phyloP scores from a whole-genome alignment of 2,888 invertebrate genomes.

The Eupeodes luniger region DNA sequence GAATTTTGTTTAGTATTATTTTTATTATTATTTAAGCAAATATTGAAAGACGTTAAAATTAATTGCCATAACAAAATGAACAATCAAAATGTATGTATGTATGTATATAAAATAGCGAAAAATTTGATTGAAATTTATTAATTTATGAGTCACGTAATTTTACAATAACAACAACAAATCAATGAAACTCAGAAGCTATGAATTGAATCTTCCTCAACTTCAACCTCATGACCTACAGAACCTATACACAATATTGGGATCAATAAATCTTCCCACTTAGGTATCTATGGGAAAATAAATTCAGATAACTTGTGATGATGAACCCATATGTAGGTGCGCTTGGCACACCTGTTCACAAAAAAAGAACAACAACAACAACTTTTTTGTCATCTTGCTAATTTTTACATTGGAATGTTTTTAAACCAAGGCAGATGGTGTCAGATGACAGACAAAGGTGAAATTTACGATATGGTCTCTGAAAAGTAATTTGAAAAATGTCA shows the following conservation, averaged over 20 bases:
- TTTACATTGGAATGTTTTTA: background rate
- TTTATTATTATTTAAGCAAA: background rate
- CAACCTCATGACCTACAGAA: slow-evolving; percentile 58
- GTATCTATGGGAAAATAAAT: background rate
- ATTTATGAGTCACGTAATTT: background rate
- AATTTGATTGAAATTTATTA: background rate
- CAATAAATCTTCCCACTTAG: slow-evolving; percentile 36
- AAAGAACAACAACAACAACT: background rate
- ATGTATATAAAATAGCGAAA: background rate
- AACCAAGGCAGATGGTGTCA: slow-evolving; percentile 12
- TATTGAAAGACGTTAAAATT: slow-evolving; percentile 37
- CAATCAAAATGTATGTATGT: slow-evolving; percentile 20
- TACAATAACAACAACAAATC: slow-evolving; percentile 2
- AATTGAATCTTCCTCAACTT: slow-evolving; percentile 35
- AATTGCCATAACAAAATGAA: slow-evolving; percentile 69
- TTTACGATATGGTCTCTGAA: slow-evolving; percentile 1
- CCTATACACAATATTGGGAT: slow-evolving; percentile 33
- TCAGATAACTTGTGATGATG: background rate
- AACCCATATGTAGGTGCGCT: background rate
- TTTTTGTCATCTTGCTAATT: background rate
- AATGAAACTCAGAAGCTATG: slow-evolving; percentile 31
- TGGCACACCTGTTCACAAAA: slow-evolving; percentile 29
- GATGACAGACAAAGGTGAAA: slow-evolving; percentile 25
- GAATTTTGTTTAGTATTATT: slow-evolving; percentile 4
- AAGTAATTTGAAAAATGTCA: slow-evolving; percentile 30